Base-by-base conservation (phyloP, 2,888 invertebrate species). In the Patella depressa region DNA sequence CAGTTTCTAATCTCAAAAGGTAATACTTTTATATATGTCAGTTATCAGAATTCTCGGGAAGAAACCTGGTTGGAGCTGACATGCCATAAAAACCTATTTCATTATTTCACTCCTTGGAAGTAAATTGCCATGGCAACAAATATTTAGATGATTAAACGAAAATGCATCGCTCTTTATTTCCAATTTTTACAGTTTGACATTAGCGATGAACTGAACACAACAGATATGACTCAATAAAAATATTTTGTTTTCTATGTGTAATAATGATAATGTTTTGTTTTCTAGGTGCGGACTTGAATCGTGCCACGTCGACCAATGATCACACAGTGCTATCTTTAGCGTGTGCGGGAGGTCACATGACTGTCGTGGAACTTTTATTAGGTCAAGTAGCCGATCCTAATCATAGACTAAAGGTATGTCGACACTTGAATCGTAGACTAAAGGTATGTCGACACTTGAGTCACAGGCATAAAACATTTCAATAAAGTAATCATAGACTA, bases 291-390 rank as follows among this genome's bases (percentile, higher is more conserved):
- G 95, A 96, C 91, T 95, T 96, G n/a, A 96, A 96, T 89, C 84
- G 90, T 70, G 95, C 96, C 93, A 91, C 92, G 19, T 97, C 98
- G 12, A 96, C 96, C 80, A 98, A 98, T 92, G 99, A 99, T 93
- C 98, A 98, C 92, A 99, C 98, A 24, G 98, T 99, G 53, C 93
- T 99, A 76, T 98, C 98, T 45, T 93, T 99, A 86, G 98, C 99
- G 45, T 98, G 98, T 93, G 97, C 97, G 82, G 98, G 98, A 82
- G 99, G 99, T 2, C 98, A 98, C 93, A 94, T 96, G 84, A 94
- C 96, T 84, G 97, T 98, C 74, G 98, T 98, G 45, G 97, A 98
- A 93, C 93, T 97, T 88, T 93, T 99, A 83, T 94, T 99, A 81
- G 95, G 96, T 76, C 95, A 96, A 92, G 96, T 96, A 86, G 98